A percentile compares a stretch with the other conserved stretches of the same genome.
Evolutionary conservation across 2,888 invertebrate species (phyloP).

Genomic region (Lepeophtheirus nordmannii): DNA sequence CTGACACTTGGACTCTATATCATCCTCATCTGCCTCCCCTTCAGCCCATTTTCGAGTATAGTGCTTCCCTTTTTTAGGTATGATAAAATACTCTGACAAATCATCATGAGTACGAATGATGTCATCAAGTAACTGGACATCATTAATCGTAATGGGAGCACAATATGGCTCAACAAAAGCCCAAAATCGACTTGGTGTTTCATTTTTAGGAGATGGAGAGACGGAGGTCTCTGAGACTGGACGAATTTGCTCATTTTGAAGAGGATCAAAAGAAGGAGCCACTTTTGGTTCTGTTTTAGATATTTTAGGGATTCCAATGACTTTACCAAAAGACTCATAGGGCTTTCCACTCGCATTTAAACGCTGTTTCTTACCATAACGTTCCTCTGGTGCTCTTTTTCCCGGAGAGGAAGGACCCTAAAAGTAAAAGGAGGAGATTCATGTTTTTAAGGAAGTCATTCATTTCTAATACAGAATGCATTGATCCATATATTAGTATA

Average conservation of each 20-base stretch:
- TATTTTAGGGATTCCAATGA: conserved; percentile 12
- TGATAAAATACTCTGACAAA: conserved; percentile 51
- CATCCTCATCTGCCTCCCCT: conserved; percentile 34
- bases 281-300: conserved; percentile 16
- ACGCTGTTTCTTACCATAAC: neutral
- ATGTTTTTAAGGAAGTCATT: too few species aligned
- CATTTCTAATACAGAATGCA: too few species aligned
- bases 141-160: conserved; percentile 68
- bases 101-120: conserved; percentile 44
- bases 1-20: neutral
- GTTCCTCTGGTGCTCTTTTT: neutral
- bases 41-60: conserved; percentile 78
- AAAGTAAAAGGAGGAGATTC: neutral
- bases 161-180: conserved; percentile 83
- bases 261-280: conserved; percentile 11
- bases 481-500: too few species aligned
- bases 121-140: conserved; percentile 56
- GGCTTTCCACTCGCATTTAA: neutral
- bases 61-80: conserved; percentile 74
- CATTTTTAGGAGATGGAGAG: conserved; percentile 62
- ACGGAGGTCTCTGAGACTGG: conserved; percentile 50
- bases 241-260: conserved; percentile 30
- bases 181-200: conserved; percentile 89
- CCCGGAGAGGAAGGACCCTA: neutral
- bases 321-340: conserved; percentile 3